phyloP scores from a whole-genome alignment of 2,888 invertebrate species.

The Cerceris rybyensis region DNA sequence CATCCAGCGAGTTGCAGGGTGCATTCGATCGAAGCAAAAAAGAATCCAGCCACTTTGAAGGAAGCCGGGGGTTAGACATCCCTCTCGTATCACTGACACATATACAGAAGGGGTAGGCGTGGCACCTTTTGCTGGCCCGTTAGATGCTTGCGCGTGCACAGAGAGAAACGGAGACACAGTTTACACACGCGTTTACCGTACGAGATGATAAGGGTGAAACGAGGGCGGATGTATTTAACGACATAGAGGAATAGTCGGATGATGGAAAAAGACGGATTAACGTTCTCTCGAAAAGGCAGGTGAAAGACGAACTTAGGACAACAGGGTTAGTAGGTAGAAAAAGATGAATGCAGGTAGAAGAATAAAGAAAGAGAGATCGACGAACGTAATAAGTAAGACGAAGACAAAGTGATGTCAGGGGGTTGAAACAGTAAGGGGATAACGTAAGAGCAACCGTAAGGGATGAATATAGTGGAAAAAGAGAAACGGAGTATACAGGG shows the following conservation, averaged over 20 bases:
- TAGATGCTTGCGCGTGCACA: conserved; percentile 69
- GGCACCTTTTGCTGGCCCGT: conserved; percentile 68
- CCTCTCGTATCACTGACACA: conserved; percentile 61
- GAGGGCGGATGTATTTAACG: background rate
- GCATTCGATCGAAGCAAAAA: background rate
- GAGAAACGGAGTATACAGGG: conserved; percentile 26
- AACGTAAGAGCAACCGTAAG: conserved; percentile 10
- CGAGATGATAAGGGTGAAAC: background rate
- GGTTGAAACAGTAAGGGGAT: conserved; percentile 2
- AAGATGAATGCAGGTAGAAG: background rate
- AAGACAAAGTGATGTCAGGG: background rate
- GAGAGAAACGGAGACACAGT: conserved; percentile 30
- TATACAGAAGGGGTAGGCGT: conserved; percentile 72
- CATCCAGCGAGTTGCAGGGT: conserved; percentile 20
- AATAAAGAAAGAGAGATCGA: background rate
- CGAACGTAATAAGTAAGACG: background rate
- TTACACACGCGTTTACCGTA: conserved; percentile 15
- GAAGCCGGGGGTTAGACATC: conserved; percentile 51
- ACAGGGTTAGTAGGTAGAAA: background rate
- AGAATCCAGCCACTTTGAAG: conserved; percentile 48
- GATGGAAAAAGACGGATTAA: background rate
- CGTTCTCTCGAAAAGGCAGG: background rate
- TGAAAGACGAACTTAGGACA: background rate
- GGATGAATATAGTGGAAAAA: conserved; percentile 6
- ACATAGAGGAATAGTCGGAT: background rate